Base-by-base conservation (phyloP, 2,797 vertebrate species). In the Sebastes iracundus region DNA sequence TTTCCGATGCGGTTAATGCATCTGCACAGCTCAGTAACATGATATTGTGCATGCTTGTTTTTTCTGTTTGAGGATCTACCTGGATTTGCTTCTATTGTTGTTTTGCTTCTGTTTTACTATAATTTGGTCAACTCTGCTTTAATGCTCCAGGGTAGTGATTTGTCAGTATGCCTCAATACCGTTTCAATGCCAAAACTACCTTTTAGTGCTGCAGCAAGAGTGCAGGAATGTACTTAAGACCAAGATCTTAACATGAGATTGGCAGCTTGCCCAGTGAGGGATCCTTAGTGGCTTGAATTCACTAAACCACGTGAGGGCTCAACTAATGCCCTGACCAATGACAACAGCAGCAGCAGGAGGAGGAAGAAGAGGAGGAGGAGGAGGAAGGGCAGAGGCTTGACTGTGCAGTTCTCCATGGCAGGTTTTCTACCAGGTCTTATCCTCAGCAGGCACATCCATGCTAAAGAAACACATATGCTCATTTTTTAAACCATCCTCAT, bases 221-320 rank as follows among this genome's bases (percentile, higher is more conserved):
- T 87, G 83, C 85, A 90, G 89, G 88, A 92, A 92, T 91, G 89
- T 88, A 62, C 87, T 88, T 86, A 87, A 93, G 83, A 86, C 62
- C 70, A 32, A 86, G 87, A 91, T 91, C 90, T 87, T 86, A 94
- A 82, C 87, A 53, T 80, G 75, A 86, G 83, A 72, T 82, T 94
- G 90, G 89, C 88, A 69, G 83, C 64, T 65, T 38, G 86, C 90
- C 92, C 74, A 33, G 28, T 38, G 80, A 88, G 68, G 85, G 86
- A 90, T 92, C 87, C 82, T 91, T 83, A 71, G 86, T 87, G 75
- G 85, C 90, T 91, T 89, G 89, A 88, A 72, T 87, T 87, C 70
- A 84, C 74, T 64, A 1, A 85, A 83, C 82, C 89, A 90, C 81
- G 85, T 88, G 88, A 92, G 80, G 72, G 81, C 86, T 93, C 65